Evolutionary conservation across 2,797 vertebrate species (phyloP).

Genomic region (Pachyuromys duprasi): DNA sequence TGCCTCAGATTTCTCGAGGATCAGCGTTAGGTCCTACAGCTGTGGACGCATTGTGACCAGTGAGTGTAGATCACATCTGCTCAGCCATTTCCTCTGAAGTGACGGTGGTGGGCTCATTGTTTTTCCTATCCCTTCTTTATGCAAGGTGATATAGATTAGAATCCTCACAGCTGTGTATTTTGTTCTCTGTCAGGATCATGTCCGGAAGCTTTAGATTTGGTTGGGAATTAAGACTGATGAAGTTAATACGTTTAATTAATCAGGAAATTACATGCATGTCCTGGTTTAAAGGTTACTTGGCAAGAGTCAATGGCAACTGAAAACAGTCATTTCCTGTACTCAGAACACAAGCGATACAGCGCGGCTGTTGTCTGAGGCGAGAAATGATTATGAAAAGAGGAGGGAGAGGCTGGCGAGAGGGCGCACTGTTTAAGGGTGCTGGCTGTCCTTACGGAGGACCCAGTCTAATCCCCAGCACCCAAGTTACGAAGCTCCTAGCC

Average conservation of each 20-base stretch:
- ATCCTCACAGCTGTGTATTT: slow-evolving; percentile 36
- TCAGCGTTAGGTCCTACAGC: neutral
- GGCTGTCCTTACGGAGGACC: neutral
- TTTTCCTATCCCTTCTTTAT: slow-evolving; percentile 41
- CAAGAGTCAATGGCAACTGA: slow-evolving; percentile 46
- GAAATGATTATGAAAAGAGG: neutral
- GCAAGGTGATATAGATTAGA: slow-evolving; percentile 58
- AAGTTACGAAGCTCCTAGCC: neutral
- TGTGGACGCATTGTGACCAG: neutral
- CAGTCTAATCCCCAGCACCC: neutral
- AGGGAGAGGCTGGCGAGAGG: neutral
- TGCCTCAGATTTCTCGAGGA: neutral
- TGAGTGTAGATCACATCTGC: neutral
- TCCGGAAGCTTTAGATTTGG: slow-evolving; percentile 57
- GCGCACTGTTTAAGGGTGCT: neutral
- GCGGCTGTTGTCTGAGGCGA: neutral
- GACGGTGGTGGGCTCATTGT: neutral
- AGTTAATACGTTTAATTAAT: slow-evolving; percentile 70
- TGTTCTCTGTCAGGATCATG: slow-evolving; percentile 53
- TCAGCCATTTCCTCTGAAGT: slow-evolving; percentile 30
- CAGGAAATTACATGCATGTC: slow-evolving; percentile 52
- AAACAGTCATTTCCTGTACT: slow-evolving; percentile 17
- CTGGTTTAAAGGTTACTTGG: slow-evolving; percentile 65
- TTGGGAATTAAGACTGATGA: slow-evolving; percentile 66
- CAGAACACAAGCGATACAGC: neutral